Percentiles rank a stretch among this genome's conserved stretches.
phyloP scores from a whole-genome alignment of 1,140 invertebrate species.

The Papilio polytes region DNA sequence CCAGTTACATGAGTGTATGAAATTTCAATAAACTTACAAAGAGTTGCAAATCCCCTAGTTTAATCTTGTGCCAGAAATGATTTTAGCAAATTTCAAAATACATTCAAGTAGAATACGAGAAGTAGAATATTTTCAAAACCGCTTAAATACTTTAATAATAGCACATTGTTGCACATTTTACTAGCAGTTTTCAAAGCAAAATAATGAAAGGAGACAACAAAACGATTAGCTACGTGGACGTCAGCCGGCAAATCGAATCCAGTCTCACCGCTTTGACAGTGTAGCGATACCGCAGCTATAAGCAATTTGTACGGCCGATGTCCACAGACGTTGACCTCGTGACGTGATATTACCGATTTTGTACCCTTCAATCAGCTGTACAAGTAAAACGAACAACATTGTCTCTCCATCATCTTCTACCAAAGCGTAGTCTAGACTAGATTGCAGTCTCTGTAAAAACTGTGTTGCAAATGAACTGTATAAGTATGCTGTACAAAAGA shows the following conservation, averaged over 20 bases:
- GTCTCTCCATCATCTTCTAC: neutral
- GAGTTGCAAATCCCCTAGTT: too few relatives aligned
- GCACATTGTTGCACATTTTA: slow-evolving; percentile 11
- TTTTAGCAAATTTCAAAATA: too few relatives aligned
- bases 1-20: too few relatives aligned
- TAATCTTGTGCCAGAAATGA: too few relatives aligned
- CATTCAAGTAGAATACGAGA: neutral
- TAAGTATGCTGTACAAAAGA: too few relatives aligned
- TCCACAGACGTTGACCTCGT: slow-evolving; percentile 26
- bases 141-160: neutral
- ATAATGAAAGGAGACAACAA: slow-evolving; percentile 35
- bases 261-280: slow-evolving; percentile 5
- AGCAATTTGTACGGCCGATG: slow-evolving; percentile 19
- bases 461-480: too few relatives aligned
- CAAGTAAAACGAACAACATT: neutral
- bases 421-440: neutral
- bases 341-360: slow-evolving; percentile 20
- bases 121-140: neutral
- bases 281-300: neutral
- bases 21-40: too few relatives aligned
- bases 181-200: slow-evolving; percentile 16
- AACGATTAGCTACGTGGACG: slow-evolving; percentile 26
- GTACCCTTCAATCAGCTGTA: slow-evolving; percentile 14
- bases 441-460: too few relatives aligned
- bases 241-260: slow-evolving; percentile 32